Percentiles rank a stretch among this genome's conserved stretches.
Evolutionary conservation across 2,888 invertebrate species (phyloP).

Genomic region (Heliothis peltigera): DNA sequence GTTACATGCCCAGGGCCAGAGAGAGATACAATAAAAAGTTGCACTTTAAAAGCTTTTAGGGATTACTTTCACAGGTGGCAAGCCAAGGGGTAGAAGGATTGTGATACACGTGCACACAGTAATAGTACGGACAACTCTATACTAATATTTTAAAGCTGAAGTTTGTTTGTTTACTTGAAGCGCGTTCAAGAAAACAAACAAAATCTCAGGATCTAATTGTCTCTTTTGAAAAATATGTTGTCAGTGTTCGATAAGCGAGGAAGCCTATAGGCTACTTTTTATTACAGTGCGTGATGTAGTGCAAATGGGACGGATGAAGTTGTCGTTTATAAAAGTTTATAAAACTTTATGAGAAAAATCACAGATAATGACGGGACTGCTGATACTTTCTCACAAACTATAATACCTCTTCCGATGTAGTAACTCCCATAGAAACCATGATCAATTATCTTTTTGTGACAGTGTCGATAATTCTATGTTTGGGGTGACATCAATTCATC

Average conservation of each 20-base stretch:
- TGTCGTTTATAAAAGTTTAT: not conserved
- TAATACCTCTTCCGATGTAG: conserved; percentile 22
- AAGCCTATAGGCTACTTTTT: too few relatives aligned
- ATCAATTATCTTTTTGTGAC: conserved; percentile 47
- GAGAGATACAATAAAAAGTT: not conserved
- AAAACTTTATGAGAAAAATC: conserved; percentile 15
- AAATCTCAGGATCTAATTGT: too few relatives aligned
- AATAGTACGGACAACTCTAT: not conserved
- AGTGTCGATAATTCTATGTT: conserved; percentile 47
- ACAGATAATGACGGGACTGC: conserved; percentile 13
- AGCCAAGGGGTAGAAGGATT: too few relatives aligned
- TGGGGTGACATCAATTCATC: conserved; percentile 55
- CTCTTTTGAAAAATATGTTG: too few relatives aligned
- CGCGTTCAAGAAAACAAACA: too few relatives aligned
- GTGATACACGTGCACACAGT: too few relatives aligned
- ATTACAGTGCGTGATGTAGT: too few relatives aligned
- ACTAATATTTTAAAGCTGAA: too few relatives aligned
- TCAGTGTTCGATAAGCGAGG: too few relatives aligned
- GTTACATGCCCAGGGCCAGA: not conserved
- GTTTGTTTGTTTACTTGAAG: too few relatives aligned
- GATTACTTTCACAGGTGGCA: not conserved
- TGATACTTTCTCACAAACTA: conserved; percentile 33
- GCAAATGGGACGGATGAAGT: too few relatives aligned
- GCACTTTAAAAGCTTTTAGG: not conserved
- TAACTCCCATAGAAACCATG: conserved; percentile 55